phyloP scores from a whole-genome alignment of 2,113 vertebrate genomes.

The Megaceryle torquata region DNA sequence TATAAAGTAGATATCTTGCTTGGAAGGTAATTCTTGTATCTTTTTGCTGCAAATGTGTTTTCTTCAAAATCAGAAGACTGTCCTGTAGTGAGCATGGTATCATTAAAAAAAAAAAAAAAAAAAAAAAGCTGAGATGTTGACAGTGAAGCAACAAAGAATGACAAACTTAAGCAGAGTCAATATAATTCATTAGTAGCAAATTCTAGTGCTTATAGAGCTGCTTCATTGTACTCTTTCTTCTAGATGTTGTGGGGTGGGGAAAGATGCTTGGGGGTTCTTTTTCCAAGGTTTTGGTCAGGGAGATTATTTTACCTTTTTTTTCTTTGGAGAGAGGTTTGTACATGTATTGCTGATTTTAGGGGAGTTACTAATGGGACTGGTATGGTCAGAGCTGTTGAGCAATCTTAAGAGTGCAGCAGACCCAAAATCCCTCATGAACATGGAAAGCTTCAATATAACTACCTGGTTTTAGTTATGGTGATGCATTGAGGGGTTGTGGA shows the following conservation, averaged over 20 bases:
- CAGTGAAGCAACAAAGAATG: not conserved
- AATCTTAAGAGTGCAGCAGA: not conserved
- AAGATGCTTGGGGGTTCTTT: not conserved
- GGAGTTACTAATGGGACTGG: not conserved
- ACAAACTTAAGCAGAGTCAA: not conserved
- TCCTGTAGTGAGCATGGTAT: not conserved
- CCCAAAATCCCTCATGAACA: not conserved
- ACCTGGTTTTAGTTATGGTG: not conserved
- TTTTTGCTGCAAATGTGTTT: not conserved
- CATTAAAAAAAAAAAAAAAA: no score
- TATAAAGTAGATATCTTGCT: fast-evolving
- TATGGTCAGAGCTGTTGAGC: not conserved
- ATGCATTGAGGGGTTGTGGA: not conserved
- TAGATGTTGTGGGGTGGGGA: fast-evolving
- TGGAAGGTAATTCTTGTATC: not conserved
- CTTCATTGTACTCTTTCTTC: not conserved
- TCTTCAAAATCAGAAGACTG: not conserved
- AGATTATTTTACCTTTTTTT: not conserved
- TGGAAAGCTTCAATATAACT: not conserved
- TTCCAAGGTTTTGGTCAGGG: not conserved
- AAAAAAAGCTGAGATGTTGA: no score
- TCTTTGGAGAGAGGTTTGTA: not conserved
- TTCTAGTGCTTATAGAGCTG: not conserved
- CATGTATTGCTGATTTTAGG: not conserved
- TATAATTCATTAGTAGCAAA: not conserved